Conservation (phyloP, 2,797 vertebrate genomes). For the Typhlichthys subterraneus region DNA sequence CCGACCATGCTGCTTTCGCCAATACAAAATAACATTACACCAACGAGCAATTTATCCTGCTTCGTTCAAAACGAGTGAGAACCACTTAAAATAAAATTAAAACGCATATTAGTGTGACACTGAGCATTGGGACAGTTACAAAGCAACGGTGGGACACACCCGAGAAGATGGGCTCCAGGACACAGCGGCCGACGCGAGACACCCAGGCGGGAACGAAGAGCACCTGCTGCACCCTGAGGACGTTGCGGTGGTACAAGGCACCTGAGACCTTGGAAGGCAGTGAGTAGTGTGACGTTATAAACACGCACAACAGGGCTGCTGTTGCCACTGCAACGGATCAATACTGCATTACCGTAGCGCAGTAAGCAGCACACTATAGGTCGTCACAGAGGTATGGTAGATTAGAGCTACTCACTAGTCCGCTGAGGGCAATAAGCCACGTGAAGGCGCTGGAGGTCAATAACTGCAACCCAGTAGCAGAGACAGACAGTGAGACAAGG, state of each 20-base stretch:
- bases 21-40: too few relatives aligned
- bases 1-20: too few relatives aligned
- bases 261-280: constrained; percentile 84
- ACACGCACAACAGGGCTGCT: too few relatives aligned
- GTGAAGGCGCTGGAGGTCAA: constrained; percentile 93
- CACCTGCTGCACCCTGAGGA: constrained; percentile 81
- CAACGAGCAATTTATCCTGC: too few relatives aligned
- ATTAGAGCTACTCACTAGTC: constrained; percentile 85
- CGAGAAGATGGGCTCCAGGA: constrained; percentile 88
- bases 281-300: too few relatives aligned
- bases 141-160: constrained; percentile 48
- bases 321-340: too few relatives aligned
- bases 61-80: too few relatives aligned
- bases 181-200: constrained; percentile 79
- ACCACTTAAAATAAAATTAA: too few relatives aligned
- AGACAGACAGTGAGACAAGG: constrained; percentile 6
- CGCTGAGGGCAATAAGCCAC: constrained; percentile 94
- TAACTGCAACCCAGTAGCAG: constrained; percentile 79
- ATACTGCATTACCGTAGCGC: too few relatives aligned
- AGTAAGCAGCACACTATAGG: too few relatives aligned
- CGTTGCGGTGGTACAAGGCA: constrained; percentile 81
- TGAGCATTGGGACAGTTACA: too few relatives aligned
- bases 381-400: background rate
- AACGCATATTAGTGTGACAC: too few relatives aligned
- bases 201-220: constrained; percentile 84